phyloP scores from a whole-genome alignment of 2,797 vertebrate genomes.

The Simalia tracyae region DNA sequence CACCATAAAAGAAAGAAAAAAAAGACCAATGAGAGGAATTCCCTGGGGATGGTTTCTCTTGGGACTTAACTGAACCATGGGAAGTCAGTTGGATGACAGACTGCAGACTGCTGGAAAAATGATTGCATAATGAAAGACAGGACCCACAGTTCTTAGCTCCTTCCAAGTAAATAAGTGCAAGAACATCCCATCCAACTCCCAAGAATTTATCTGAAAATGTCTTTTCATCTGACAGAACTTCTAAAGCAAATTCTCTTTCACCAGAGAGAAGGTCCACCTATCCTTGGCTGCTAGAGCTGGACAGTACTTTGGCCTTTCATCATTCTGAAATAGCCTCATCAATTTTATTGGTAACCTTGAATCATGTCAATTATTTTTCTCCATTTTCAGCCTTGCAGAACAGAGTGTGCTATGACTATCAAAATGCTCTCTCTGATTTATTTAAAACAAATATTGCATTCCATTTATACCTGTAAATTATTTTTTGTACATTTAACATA shows the following conservation, averaged over 20 bases:
- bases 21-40: background rate
- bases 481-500: background rate
- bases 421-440: background rate
- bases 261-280: background rate
- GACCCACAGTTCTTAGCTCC: background rate
- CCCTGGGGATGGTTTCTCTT: background rate
- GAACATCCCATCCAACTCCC: background rate
- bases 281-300: background rate
- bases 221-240: background rate
- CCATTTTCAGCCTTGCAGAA: background rate
- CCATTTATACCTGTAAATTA: background rate
- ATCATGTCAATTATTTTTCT: background rate
- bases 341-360: background rate
- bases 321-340: background rate
- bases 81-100: background rate
- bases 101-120: background rate
- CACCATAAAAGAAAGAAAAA: background rate
- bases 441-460: background rate
- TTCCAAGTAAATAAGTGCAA: background rate
- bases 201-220: background rate
- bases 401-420: background rate
- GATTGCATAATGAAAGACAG: background rate
- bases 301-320: background rate
- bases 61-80: background rate
- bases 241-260: background rate